phyloP scores from a whole-genome alignment of 1,140 invertebrate genomes.

The Pollicipes pollicipes region DNA sequence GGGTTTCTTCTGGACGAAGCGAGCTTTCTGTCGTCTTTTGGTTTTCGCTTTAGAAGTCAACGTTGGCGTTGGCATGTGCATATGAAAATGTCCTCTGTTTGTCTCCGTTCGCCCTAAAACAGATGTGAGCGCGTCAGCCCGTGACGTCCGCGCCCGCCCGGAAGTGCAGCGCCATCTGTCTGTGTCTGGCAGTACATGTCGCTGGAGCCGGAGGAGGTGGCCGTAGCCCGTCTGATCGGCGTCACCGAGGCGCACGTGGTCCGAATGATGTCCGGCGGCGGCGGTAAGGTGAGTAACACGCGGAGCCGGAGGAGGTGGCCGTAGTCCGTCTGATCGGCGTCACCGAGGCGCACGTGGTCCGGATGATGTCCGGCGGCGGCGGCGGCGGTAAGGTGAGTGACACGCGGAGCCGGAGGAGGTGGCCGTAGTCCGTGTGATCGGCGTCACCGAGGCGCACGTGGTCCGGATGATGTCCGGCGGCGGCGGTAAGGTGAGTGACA shows the following conservation, averaged over 20 bases:
- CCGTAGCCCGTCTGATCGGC: slow-evolving; percentile 44
- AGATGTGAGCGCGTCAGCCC: no score
- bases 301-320: slow-evolving; percentile 36
- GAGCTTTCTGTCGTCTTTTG: no score
- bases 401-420: slow-evolving; percentile 27
- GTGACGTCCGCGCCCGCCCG: no score
- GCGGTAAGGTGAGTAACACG: slow-evolving; percentile 4
- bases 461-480: slow-evolving; percentile 32
- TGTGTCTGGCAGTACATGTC: background rate
- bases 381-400: slow-evolving; percentile 3
- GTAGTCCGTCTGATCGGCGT: slow-evolving; percentile 47
- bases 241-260: slow-evolving; percentile 40
- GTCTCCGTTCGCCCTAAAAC: no score
- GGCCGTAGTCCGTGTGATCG: slow-evolving; percentile 42
- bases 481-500: slow-evolving; percentile 3
- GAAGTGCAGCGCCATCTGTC: no score
- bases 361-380: slow-evolving; percentile 30
- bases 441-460: slow-evolving; percentile 41
- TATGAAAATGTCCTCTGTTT: no score
- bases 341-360: slow-evolving; percentile 36
- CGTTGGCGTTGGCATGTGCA: no score
- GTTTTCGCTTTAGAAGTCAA: no score
- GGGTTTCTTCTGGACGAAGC: no score
- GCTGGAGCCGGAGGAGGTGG: slow-evolving; percentile 25
- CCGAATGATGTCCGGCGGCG: slow-evolving; percentile 30